Base-by-base conservation (phyloP, 1,140 invertebrate genomes). In the Plodia interpunctella region DNA sequence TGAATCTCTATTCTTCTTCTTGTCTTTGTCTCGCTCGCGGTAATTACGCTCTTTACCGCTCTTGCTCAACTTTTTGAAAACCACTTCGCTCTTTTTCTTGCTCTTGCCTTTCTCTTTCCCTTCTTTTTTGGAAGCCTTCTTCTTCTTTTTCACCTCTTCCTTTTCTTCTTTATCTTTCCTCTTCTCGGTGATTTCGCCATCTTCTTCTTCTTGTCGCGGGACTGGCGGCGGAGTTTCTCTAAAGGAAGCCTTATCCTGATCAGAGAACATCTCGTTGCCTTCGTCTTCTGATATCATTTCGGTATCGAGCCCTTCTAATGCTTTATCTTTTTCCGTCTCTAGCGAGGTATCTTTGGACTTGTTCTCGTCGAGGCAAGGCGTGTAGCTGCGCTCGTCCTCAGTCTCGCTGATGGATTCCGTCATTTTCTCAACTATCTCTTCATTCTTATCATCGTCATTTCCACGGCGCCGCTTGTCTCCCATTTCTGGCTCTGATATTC, bases 41-140 rank as follows among this genome's bases (percentile, higher is more conserved):
- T 97, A 97, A 71, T 95, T 96, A 56, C 96, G 88, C 64, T 95
- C 95, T 76, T 96, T 96, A 5, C 93, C 94, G 66, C 88, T 94
- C 74, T 95, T 96, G 9, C 94, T 94, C 0, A 95, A 87, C 79
- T 96, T 96, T 70, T 96, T 97, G 90, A 97, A 97, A 0, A 92
- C 85, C 21, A 93, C 82, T 53, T 88, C 89, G 11, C 62, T 63
- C 70, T 86, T 83, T 57, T 84, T 83, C 25, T 80, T 83, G 35
- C 54, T 66, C 72, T 87, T 89, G 59, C 66, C 87, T 59, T 87
- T 87, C 70, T 83, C 80, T 62, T 83, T 90, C 60, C 69, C 76
- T 68, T 87, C 83, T 70, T 72, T 87, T 73, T 81, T 87, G 51
- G 73, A 81, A 38, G 76, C 80, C 70, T 83, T 85, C 68, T 80